Evolutionary conservation across 2,113 vertebrate species (phyloP).

Genomic region (Naja naja): DNA sequence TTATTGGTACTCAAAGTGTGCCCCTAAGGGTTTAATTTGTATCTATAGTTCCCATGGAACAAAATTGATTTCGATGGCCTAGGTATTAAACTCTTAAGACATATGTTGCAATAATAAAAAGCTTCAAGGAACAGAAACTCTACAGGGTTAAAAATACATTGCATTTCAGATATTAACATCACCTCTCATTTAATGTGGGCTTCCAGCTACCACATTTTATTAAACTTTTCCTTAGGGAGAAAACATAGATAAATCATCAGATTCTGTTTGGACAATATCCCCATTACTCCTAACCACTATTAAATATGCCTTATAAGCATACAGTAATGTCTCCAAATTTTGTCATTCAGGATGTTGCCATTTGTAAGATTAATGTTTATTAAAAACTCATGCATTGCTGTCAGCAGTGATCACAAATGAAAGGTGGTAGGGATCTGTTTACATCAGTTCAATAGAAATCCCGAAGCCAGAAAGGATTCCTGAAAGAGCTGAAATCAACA

Average conservation of each 20-base stretch:
- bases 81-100: conserved; percentile 24
- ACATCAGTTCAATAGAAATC: neutral
- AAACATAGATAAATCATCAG: neutral
- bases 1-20: neutral
- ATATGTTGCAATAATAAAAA: conserved; percentile 18
- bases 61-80: conserved; percentile 5
- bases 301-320: neutral
- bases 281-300: neutral
- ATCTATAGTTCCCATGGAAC: conserved; percentile 18
- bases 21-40: conserved; percentile 24
- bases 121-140: conserved; percentile 20
- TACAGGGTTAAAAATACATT: conserved; percentile 17
- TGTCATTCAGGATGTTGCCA: neutral
- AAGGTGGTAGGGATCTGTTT: neutral
- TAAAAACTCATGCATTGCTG: neutral
- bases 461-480: neutral
- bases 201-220: conserved; percentile 5
- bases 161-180: conserved; percentile 33
- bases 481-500: neutral
- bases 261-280: neutral
- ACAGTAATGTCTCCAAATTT: neutral
- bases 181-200: neutral
- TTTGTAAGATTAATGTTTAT: neutral
- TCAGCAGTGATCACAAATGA: neutral
- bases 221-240: neutral